Evolutionary conservation across 2,888 invertebrate species (phyloP).

Genomic region (Scaptomyza parva): DNA sequence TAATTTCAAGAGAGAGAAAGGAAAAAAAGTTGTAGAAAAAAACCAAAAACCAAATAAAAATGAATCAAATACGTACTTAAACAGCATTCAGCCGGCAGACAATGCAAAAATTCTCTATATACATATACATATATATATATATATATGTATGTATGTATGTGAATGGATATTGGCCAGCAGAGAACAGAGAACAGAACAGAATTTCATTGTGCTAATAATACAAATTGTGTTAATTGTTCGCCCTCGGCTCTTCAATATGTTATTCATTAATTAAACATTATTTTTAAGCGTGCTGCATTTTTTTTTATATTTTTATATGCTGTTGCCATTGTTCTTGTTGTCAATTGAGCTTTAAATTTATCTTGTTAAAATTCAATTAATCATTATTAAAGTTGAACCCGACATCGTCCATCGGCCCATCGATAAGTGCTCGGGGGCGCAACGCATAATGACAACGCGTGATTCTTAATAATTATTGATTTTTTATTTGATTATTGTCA

Average conservation of each 20-base stretch:
- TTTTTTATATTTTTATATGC: not conserved
- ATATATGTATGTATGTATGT: no score
- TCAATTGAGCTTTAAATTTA: constrained; percentile 15
- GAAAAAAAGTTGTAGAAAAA: no score
- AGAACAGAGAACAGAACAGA: constrained; percentile 8
- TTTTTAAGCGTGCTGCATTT: constrained; percentile 11
- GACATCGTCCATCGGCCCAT: not conserved
- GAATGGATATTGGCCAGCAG: no score
- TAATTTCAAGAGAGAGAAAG: no score
- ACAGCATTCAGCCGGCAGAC: constrained; percentile 2
- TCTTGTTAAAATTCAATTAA: constrained; percentile 58
- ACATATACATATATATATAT: no score
- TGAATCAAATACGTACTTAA: constrained; percentile 39
- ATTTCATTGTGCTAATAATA: constrained; percentile 42
- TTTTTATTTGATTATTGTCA: not conserved
- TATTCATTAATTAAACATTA: constrained; percentile 69
- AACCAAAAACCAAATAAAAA: constrained; percentile 2
- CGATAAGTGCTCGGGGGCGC: constrained; percentile 16
- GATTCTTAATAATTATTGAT: constrained; percentile 14
- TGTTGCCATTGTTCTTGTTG: not conserved
- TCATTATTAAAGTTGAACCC: constrained; percentile 50
- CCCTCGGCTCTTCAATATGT: constrained; percentile 59
- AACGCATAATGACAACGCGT: constrained; percentile 7
- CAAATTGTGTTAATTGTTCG: constrained; percentile 69
- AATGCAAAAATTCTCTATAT: not conserved